Base-by-base conservation (phyloP, 23 tunicate genomes). In the Trididemnum nubilum region DNA sequence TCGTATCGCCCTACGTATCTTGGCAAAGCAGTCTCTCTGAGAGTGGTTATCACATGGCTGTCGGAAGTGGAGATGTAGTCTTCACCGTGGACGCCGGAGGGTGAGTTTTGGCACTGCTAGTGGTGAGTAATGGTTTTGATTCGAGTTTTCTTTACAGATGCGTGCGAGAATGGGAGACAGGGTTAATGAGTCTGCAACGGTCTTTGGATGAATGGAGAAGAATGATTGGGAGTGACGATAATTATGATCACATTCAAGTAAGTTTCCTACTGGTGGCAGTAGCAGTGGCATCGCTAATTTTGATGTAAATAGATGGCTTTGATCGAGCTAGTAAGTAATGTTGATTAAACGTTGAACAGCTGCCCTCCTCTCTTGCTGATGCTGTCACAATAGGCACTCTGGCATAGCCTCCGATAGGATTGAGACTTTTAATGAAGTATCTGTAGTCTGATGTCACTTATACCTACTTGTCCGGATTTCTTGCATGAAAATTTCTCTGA, bases 131-230 rank as follows among this genome's bases (percentile, higher is more conserved):
- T 52, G 51, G 9, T 71, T 12, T 12, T 21, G 36, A 0, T 21
- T 22, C 51, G 19, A 12, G 5, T 32, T 5, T 12, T 69, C 34
- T 34, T 52, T 3, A 22, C 36, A 90, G 96, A 9, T 85, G 87
- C 63, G 90, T 91, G 12, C 82, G 98, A 26, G 98, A 94, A 44
- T 94, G 93, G 93, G 98, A 94, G 60, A 94, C 94, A 31, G 87
- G 91, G 2, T 61, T 88, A 64, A 12, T 61, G 69, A 85, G 85
- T 29, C 37, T 94, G 0, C 81, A 82, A 34, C 72, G 87, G 30
- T 88, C 98, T 21, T 36, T 94, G 66, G 69, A 77, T 29, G 94
- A 94, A 67, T 94, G 98, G 98, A 83, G 86, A 72, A 50, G 82
- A 2, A 83, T 94, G 90, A 88, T 94, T 65, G 98, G 98, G 15